Evolutionary conservation across 2,113 vertebrate species (phyloP).

Genomic region (Potamarius usumacintae): DNA sequence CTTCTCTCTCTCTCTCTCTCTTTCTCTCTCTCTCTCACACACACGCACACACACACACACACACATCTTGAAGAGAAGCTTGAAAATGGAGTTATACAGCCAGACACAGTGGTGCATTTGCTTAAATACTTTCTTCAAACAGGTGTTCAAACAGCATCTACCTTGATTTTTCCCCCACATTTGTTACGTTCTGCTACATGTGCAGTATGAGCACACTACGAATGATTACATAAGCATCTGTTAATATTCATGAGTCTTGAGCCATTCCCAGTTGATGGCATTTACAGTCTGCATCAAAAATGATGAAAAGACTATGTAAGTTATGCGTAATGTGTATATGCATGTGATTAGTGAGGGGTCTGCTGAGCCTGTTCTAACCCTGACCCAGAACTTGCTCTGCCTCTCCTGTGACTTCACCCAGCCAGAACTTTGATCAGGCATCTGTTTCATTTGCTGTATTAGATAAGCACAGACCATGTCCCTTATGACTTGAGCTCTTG

Average conservation of each 20-base stretch:
- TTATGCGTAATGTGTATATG: conserved; percentile 16
- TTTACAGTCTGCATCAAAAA: neutral
- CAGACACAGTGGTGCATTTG: neutral
- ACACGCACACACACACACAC: too few relatives aligned
- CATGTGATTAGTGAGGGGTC: conserved; percentile 14
- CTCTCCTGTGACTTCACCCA: conserved; percentile 35
- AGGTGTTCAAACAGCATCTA: neutral
- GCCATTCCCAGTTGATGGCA: neutral
- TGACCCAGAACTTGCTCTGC: conserved; percentile 43
- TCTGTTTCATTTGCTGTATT: conserved; percentile 49
- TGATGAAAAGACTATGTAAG: neutral
- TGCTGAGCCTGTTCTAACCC: conserved; percentile 31
- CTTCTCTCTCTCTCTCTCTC: too few relatives aligned
- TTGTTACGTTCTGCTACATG: neutral
- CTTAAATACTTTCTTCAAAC: neutral
- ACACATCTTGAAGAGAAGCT: neutral
- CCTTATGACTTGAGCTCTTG: conserved; percentile 43
- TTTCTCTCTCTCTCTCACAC: too few relatives aligned
- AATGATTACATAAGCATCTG: neutral
- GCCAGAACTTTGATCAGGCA: conserved; percentile 51
- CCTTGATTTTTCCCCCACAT: neutral
- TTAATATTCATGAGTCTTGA: neutral
- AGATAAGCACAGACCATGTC: conserved; percentile 30
- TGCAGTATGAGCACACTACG: neutral
- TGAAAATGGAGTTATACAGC: neutral